Evolutionary conservation across 2,888 invertebrate genomes (phyloP).

Genomic region (Dynastes grantii): DNA sequence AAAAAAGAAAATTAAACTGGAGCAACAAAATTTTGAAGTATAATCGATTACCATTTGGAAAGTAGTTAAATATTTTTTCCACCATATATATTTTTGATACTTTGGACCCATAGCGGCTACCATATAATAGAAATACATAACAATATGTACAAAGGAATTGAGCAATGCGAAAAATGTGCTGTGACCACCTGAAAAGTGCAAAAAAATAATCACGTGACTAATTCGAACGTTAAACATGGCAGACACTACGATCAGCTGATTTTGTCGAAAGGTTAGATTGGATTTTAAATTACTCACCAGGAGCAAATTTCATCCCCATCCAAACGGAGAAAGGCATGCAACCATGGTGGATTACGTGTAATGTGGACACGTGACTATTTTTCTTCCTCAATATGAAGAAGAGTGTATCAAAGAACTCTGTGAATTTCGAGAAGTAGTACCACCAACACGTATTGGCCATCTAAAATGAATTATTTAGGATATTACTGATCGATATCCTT

Average conservation of each 20-base stretch:
- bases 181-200: conserved; percentile 84
- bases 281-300: conserved; percentile 74
- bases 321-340: conserved; percentile 96
- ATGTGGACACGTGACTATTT: conserved; percentile 89
- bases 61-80: conserved; percentile 96
- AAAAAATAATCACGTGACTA: not conserved
- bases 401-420: conserved; percentile 94
- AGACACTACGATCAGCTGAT: too few relatives aligned
- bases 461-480: conserved; percentile 70
- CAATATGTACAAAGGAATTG: conserved; percentile 95
- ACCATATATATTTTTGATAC: conserved; percentile 96
- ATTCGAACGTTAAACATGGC: too few relatives aligned
- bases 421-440: conserved; percentile 96
- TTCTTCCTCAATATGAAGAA: conserved; percentile 97
- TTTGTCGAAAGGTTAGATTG: not conserved
- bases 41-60: conserved; percentile 89
- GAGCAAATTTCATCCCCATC: conserved; percentile 96
- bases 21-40: not conserved
- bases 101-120: conserved; percentile 94
- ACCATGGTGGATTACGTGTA: conserved; percentile 96
- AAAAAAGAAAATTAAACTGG: not conserved
- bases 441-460: conserved; percentile 92
- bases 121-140: conserved; percentile 99
- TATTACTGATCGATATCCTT: not conserved
- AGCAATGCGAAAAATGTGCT: conserved; percentile 96